Conservation (phyloP, 1,140 invertebrate genomes). For the Lerema accius region DNA sequence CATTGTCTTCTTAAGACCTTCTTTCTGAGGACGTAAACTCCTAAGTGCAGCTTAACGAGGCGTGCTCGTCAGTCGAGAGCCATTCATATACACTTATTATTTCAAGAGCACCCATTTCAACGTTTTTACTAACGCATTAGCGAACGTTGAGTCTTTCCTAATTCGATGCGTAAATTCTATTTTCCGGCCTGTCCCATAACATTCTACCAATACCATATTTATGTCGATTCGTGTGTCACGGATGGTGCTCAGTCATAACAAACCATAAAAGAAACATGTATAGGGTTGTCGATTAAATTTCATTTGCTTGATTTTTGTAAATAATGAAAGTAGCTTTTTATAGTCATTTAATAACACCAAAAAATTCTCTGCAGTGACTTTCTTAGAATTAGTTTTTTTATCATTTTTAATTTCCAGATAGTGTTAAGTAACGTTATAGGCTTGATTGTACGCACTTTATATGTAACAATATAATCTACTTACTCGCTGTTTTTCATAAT, state of each 20-base stretch:
- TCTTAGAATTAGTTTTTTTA: too few species aligned
- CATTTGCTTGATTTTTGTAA: too few species aligned
- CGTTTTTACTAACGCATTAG: not conserved
- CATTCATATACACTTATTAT: not conserved
- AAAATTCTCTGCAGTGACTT: too few species aligned
- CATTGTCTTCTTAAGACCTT: too few species aligned
- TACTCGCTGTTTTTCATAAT: too few species aligned
- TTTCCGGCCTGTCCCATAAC: not conserved
- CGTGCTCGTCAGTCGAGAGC: not conserved
- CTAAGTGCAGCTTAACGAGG: not conserved
- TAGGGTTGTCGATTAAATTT: conserved; percentile 9
- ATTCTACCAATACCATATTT: conserved; percentile 17
- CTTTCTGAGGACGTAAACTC: not conserved
- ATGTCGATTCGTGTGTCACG: conserved; percentile 28
- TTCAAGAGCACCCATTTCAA: not conserved
- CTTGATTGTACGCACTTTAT: too few species aligned
- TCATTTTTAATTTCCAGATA: too few species aligned
- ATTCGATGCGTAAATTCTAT: not conserved
- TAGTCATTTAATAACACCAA: too few species aligned
- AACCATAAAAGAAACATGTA: conserved; percentile 28
- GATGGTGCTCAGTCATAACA: conserved; percentile 34
- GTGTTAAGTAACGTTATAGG: too few species aligned
- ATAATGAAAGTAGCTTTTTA: too few species aligned
- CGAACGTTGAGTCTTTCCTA: not conserved
- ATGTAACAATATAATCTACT: too few species aligned